Base-by-base conservation (phyloP, 2,797 vertebrate species). In the Microctenopoma steveboyesi region DNA sequence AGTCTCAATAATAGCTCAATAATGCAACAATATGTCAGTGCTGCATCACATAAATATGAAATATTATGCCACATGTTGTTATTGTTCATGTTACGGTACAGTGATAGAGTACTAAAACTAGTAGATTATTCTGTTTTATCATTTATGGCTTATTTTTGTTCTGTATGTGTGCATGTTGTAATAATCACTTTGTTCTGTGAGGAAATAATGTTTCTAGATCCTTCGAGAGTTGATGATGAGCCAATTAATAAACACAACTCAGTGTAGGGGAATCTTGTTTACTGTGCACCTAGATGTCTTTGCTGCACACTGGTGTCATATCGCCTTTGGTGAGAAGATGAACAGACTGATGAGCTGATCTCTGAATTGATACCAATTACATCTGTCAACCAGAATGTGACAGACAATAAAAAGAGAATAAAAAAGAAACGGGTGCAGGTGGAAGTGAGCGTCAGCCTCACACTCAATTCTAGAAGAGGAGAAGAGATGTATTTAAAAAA, bases 281-380 rank as follows among this genome's bases (percentile, higher is more conserved):
- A 43, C 40, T 59, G 45, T 62, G 45, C 51, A 49, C 55, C 53
- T 0, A 12, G 3, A 30, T 14, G 15, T 30, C 43, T 35, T 65
- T 50, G 15, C 33, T 33, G 1, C 61, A 40, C 8, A 64, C 53
- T 72, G 59, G 52, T 69, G 42, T 79, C 66, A 72, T 53, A 64
- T 30, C 1, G 0, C 33, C 62, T 78, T 63, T 80, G 71, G 65
- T 72, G 65, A 73, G 51, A 54, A 66, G 45, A 40, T 50, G 64
- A 57, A 42, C 47, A 63, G 18, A 48, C 27, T 28, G 1, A 39
- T 39, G 15, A n/a, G 4, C 50, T 28, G 47, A 35, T 7, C 28
- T 12, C 35, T 51, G 57, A 83, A 70, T 12, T 69, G 63, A 71
- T 66, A 63, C 10, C 55, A 78, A 48, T 76, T 75, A 74, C 33